Evolutionary conservation across 2,113 vertebrate genomes (phyloP).

Genomic region (Mormoops blainvillei): DNA sequence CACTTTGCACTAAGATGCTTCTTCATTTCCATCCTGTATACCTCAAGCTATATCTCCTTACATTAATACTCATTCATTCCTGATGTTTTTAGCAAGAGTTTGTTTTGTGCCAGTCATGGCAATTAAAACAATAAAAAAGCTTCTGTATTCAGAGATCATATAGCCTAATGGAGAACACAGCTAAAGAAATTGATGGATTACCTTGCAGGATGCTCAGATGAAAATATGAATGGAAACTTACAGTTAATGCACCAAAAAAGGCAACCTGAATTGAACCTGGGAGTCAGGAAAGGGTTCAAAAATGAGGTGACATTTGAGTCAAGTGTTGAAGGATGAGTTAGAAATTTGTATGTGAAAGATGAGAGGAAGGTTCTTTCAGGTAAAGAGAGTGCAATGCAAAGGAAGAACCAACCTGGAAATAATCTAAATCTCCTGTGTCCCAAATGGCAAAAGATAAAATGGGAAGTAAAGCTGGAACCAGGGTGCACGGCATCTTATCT

Average conservation of each 20-base stretch:
- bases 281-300: not conserved
- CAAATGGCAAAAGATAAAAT: not conserved
- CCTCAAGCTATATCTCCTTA: not conserved
- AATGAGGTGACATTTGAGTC: not conserved
- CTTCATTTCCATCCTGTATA: not conserved
- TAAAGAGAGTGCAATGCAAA: not conserved
- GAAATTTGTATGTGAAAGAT: not conserved
- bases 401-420: not conserved
- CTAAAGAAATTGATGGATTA: not conserved
- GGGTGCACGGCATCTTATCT: not conserved
- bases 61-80: not conserved
- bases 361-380: not conserved
- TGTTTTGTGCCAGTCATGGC: not conserved
- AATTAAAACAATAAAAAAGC: not conserved
- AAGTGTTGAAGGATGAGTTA: not conserved
- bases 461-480: not conserved
- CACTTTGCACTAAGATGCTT: not conserved
- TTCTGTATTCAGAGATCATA: not conserved
- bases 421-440: not conserved
- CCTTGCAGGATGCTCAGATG: not conserved
- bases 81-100: conserved; percentile 3
- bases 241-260: not conserved
- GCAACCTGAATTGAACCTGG: not conserved
- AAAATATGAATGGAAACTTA: not conserved
- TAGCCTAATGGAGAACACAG: not conserved